A percentile compares a stretch with the other conserved stretches of the same genome.
These are phyloP conservation scores for Alaudala cheleensis DNA, from an alignment of 2,113 vertebrate genomes.

Conservation along the genomic window DNA sequence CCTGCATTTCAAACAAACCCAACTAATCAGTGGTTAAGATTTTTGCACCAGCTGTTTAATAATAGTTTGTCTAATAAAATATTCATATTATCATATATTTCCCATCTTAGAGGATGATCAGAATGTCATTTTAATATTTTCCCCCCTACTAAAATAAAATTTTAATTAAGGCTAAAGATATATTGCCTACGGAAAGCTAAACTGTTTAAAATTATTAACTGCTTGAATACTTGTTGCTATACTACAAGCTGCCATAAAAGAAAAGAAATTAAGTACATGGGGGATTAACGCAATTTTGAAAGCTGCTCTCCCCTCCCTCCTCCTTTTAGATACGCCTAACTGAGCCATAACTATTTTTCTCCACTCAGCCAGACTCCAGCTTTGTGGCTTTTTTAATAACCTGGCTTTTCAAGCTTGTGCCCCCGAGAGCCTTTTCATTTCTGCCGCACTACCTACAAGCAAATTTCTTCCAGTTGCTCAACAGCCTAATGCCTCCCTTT, in stretches of 20 bases:
- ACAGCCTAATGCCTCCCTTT: slow-evolving; percentile 89
- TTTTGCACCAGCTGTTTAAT: slow-evolving; percentile 57
- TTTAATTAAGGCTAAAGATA: slow-evolving; percentile 80
- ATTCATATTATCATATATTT: slow-evolving; percentile 76
- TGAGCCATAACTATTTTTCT: slow-evolving; percentile 90
- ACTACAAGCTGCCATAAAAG: slow-evolving; percentile 80
- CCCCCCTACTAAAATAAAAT: slow-evolving; percentile 70
- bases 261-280: slow-evolving; percentile 91
- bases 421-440: slow-evolving; percentile 87
- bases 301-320: slow-evolving; percentile 79
- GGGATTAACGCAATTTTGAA: slow-evolving; percentile 92
- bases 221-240: slow-evolving; percentile 84
- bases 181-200: slow-evolving; percentile 76
- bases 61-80: slow-evolving; percentile 77
- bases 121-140: slow-evolving; percentile 77
- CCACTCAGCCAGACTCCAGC: slow-evolving; percentile 88
- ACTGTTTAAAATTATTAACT: slow-evolving; percentile 83
- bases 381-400: slow-evolving; percentile 97
- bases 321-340: slow-evolving; percentile 87
- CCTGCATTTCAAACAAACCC: slow-evolving; percentile 21
- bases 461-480: slow-evolving; percentile 94
- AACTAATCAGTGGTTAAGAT: slow-evolving; percentile 8
- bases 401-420: slow-evolving; percentile 87
- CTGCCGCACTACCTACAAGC: slow-evolving; percentile 85
- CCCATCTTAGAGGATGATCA: slow-evolving; percentile 64